Evolutionary conservation across 1,140 invertebrate genomes (phyloP), one percentile per base, ranked within the genome.

Genomic region (Tachypleus tridentatus): DNA sequence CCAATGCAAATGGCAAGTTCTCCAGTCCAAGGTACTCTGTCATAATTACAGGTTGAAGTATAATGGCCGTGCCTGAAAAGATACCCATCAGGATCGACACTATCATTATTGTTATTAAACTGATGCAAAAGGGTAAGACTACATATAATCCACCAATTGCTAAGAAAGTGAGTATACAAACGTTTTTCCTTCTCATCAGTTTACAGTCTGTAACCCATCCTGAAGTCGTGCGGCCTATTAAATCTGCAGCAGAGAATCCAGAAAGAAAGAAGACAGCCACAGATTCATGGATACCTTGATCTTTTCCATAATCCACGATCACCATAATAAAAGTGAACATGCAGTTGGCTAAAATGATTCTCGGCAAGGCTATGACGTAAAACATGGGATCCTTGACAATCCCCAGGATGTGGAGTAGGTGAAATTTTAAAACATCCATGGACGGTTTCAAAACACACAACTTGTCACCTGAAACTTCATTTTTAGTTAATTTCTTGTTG

Each of bases 241-340:
- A 60, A 61, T 72, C 70, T 3, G 65, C 57, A 8, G 67, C 58
- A 4, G 70, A 66, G 50, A 70, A 70, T 4, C 62, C 58, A 5
- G 64, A 71, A 49, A 72, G 52, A 3, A 72, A 57, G 4, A 64
- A 64, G 2, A 69, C 65, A 4, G 69, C 64, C 49, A 69, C 59
- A 7, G 49, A 51, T 5, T 61, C 60, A 3, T 66, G 60, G 5
- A 69, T 56, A 29, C 64, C 67, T 49, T 62, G 60, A 65, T 72
- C 70, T 29, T 70, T 52, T n/a, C 64, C 67, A 64, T 67, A 72
- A 10, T 72, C 70, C 9, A 72, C 66, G 5, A 72, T 69, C 4
- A 72, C 62, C 8, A 70, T 67, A 6, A 63, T 50, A 51, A 67
- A 70, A 6, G 69, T 70, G 63, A 67, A 69, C 54, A 66, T 70